Base-by-base conservation (phyloP, 2,797 vertebrate species). In the Chaetophractus vellerosus region DNA sequence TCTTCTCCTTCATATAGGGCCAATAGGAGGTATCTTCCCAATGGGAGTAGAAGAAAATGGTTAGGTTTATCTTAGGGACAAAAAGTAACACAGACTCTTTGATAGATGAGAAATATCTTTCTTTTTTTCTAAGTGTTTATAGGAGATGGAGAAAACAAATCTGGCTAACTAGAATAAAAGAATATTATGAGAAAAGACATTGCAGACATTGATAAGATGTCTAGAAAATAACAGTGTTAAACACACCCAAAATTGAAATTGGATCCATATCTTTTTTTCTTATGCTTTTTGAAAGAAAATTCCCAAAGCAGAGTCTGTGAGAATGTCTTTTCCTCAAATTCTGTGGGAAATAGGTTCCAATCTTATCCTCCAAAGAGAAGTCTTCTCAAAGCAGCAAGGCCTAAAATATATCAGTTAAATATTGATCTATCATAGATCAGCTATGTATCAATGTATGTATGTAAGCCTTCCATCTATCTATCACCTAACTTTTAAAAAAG, bases 161-260 rank as follows among this genome's bases (percentile, higher is more conserved):
- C 16, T 57, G 90, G n/a, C 24, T 69, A 72, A 1, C 3, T 26
- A 48, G 6, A 91, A 72, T 64, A 61, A 78, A 91, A 75, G 10
- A 85, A 68, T 48, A 74, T 61, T 75, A 57, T 68, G 72, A 90
- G 52, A 90, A 89, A 61, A 55, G 41, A 38, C 7, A 68, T 52
- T 75, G 87, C 36, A 82, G 48, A 75, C 19, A 74, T 5, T 84
- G 36, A 50, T 52, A 50, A 1, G 19, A n/a, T 90, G 63, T 31
- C 23, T 71, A 80, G n/a, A 88, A 93, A 93, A 64, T 57, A 84
- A 78, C 14, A 80, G 71, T 5, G n/a, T 59, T 79, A 74, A 72
- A 19, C 36, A 71, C 8, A 88, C 4, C 64, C 7, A 74, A 78
- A 69, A 71, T 72, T 28, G 75, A 55, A 91, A 31, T 63, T 75